Base-by-base conservation (phyloP, 2,113 vertebrate genomes). In the Paracanthobrama guichenoti region DNA sequence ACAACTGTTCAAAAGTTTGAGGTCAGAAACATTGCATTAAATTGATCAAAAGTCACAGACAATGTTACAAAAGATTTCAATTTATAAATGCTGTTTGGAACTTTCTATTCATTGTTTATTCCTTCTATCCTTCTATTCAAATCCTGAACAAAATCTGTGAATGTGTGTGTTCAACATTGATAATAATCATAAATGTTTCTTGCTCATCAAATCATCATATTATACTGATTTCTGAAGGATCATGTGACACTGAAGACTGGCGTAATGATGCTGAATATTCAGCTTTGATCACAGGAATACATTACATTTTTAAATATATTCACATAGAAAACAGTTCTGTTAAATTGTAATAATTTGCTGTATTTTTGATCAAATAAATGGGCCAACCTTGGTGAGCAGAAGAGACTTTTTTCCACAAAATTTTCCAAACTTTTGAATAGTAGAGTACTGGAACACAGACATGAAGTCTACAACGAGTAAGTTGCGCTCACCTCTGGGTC, bases 401-500 rank as follows among this genome's bases (percentile, higher is more conserved):
- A 31, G 14, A 31, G 1, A 66, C 14, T 26, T 26, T 11, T 62
- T 62, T 59, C 10, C 4, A 59, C n/a, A 24, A 59, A n/a, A n/a
- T n/a, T n/a, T n/a, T n/a, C 5, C 62, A 26, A 16, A 18, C 26
- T 1, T 14, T 18, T 66, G 26, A 31, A 31, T 7, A 28, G 20
- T 71, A 12, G 8, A n/a, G 18, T 72, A 6, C 7, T 39, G 66
- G 10, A 39, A 20, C 13, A 10, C 18, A 55, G 50, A 55, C 20
- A 55, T 55, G 53, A 55, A 55, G 53, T 39, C 39, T 39, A 39
- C 39, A 39, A 39, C 6, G 6, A 39, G 18, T 13, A 44, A 14
- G 13, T 24, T 2, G 14, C 66, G 9, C 93, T 93, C 90, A 99
- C 98, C 95, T 98, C 97, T 13, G 98, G 97, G 88, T 99, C 95